Conservation (phyloP, 2,888 invertebrate species). For the Ecdyonurus torrentis region DNA sequence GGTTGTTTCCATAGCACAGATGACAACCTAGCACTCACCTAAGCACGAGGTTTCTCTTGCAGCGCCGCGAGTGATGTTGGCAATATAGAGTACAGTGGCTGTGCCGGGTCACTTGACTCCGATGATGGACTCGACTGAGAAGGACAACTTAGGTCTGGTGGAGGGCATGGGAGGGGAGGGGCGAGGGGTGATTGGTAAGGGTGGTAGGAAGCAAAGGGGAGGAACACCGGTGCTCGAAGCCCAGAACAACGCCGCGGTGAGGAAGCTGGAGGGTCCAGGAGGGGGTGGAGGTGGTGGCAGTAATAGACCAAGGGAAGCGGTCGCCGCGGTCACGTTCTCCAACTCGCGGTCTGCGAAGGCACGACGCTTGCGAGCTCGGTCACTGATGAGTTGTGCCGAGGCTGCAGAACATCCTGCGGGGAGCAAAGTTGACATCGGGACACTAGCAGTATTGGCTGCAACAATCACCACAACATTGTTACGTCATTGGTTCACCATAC, state of each 20-base stretch:
- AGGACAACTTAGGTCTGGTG: slow-evolving; percentile 30
- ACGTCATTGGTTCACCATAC: too few species aligned
- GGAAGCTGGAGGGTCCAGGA: slow-evolving; percentile 7
- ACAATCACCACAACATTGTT: too few species aligned
- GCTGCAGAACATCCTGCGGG: slow-evolving; percentile 6
- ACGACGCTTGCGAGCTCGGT: slow-evolving; percentile 37
- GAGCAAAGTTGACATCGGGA: not conserved
- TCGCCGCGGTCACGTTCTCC: slow-evolving; percentile 21
- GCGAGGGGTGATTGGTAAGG: slow-evolving; percentile 10
- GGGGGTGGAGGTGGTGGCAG: slow-evolving; percentile 14
- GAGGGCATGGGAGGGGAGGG: slow-evolving; percentile 6
- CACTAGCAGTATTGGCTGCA: not conserved
- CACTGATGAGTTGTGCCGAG: slow-evolving; percentile 24
- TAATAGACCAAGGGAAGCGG: slow-evolving; percentile 15
- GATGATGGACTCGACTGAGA: slow-evolving; percentile 54
- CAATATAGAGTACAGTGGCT: too few species aligned
- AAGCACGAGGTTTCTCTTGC: too few species aligned
- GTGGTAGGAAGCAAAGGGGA: slow-evolving; percentile 17
- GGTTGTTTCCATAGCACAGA: too few species aligned
- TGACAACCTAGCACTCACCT: too few species aligned
- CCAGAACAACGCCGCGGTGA: slow-evolving; percentile 8
- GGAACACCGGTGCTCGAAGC: slow-evolving; percentile 9
- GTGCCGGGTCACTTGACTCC: slow-evolving; percentile 33
- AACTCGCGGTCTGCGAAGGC: slow-evolving; percentile 32
- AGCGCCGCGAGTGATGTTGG: too few species aligned